These are phyloP conservation scores for Ciona savignyi DNA, from an alignment of 23 tunicate species.

Conservation along the genomic window DNA sequence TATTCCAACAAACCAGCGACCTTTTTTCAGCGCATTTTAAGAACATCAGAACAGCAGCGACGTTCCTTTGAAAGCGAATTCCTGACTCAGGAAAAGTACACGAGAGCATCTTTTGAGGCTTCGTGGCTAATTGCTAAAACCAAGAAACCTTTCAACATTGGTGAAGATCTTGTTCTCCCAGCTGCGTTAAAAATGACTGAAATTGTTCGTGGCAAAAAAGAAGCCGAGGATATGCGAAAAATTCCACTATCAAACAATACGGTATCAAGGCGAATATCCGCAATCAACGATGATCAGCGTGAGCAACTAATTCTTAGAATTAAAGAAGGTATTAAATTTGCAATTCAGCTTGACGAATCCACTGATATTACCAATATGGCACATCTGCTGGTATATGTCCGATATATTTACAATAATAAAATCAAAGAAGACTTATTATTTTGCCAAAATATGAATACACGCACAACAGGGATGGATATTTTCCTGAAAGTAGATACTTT, in stretches of 20 bases:
- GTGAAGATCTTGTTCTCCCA: conserved; percentile 54
- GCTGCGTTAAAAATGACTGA: conserved; percentile 39
- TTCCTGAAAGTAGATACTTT: too few relatives aligned
- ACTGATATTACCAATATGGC: conserved; percentile 38
- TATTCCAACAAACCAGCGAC: conserved; percentile 40
- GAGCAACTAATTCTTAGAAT: conserved; percentile 57
- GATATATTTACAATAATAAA: too few relatives aligned
- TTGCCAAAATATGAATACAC: conserved; percentile 33
- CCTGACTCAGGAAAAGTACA: conserved; percentile 32
- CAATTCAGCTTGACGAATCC: conserved; percentile 46
- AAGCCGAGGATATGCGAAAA: conserved; percentile 53
- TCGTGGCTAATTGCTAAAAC: too few relatives aligned
- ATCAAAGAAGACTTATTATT: conserved; percentile 22
- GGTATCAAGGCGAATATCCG: conserved; percentile 56
- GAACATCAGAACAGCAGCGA: conserved; percentile 64
- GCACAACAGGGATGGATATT: conserved; percentile 33
- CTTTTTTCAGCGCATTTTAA: conserved; percentile 38
- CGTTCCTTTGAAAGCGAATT: conserved; percentile 34
- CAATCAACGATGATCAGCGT: conserved; percentile 32
- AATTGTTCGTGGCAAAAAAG: conserved; percentile 53
- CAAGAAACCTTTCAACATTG: conserved; percentile 47
- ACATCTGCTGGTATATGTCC: conserved; percentile 32
- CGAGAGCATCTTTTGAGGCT: conserved; percentile 65
- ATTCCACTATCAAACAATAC: conserved; percentile 51
- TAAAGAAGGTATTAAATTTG: conserved; percentile 47